Percentiles rank a stretch among this genome's conserved stretches.
phyloP scores from a whole-genome alignment of 2,797 vertebrate genomes.

The Dryobates pubescens region DNA sequence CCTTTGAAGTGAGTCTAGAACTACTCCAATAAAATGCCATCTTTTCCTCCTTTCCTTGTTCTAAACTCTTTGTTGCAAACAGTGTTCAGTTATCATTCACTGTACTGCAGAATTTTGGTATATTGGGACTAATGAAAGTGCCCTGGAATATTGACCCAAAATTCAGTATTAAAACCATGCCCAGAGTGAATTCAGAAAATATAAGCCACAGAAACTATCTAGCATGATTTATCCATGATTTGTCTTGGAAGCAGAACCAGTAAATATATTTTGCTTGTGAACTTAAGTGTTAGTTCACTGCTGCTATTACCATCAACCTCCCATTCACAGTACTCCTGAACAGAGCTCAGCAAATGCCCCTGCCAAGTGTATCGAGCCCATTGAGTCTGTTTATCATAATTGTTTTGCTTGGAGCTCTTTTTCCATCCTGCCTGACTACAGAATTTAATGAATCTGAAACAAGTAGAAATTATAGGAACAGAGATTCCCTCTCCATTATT shows the following conservation, averaged over 20 bases:
- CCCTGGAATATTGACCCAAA: not conserved
- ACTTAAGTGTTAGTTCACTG: not conserved
- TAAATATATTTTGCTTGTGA: not conserved
- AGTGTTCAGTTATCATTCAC: not conserved
- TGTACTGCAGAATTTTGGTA: not conserved
- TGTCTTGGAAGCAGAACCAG: not conserved
- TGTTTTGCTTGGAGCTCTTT: conserved; percentile 12
- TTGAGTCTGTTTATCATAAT: not conserved
- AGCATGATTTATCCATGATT: not conserved
- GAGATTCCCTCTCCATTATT: not conserved
- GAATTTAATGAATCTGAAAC: not conserved
- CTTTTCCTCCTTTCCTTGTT: not conserved
- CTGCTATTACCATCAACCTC: not conserved
- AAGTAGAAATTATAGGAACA: not conserved
- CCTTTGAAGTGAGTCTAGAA: not conserved
- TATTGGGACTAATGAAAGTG: not conserved
- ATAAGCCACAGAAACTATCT: not conserved
- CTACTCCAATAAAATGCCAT: not conserved
- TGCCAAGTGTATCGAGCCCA: not conserved
- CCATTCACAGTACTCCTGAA: not conserved
- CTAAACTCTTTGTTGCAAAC: not conserved
- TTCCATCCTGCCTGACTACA: not conserved
- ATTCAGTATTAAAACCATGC: not conserved
- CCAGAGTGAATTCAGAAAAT: not conserved
- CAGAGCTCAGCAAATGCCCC: not conserved